Evolutionary conservation across 2,888 invertebrate genomes (phyloP).

Genomic region (Schrankia costaestrigalis): DNA sequence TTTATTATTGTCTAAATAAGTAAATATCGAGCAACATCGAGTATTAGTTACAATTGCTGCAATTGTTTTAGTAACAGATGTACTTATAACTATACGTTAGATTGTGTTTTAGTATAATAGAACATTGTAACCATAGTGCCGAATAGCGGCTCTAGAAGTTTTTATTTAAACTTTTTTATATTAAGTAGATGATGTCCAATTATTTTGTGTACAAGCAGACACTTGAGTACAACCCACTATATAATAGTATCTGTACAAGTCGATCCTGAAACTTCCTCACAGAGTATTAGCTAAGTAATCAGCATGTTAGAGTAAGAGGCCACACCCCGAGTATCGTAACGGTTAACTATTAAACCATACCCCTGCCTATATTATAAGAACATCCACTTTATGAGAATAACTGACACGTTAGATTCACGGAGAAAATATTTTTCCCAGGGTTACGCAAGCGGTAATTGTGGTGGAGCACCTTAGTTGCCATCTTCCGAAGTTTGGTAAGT

Average conservation of each 20-base stretch:
- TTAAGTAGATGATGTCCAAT: conserved; percentile 54
- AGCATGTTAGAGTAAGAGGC: conserved; percentile 70
- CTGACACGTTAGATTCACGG: conserved; percentile 81
- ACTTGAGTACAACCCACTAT: conserved; percentile 47
- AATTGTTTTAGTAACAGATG: conserved; percentile 61
- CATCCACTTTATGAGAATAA: conserved; percentile 71
- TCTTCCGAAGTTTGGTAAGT: conserved; percentile 80
- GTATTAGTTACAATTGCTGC: conserved; percentile 59
- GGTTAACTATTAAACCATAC: conserved; percentile 52
- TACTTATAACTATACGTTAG: conserved; percentile 43
- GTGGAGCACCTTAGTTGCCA: conserved; percentile 81
- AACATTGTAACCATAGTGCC: conserved; percentile 54
- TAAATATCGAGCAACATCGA: conserved; percentile 47
- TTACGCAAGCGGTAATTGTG: conserved; percentile 81
- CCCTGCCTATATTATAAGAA: conserved; percentile 59
- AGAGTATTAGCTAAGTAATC: conserved; percentile 50
- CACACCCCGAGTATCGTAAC: conserved; percentile 64
- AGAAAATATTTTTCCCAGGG: conserved; percentile 81
- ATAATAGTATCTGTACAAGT: conserved; percentile 47
- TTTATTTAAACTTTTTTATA: conserved; percentile 54
- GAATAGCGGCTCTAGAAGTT: conserved; percentile 67
- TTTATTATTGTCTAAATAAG: conserved; percentile 53
- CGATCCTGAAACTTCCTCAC: conserved; percentile 49
- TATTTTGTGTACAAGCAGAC: conserved; percentile 46
- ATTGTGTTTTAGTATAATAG: conserved; percentile 65